Percentiles rank a stretch among this genome's conserved stretches.
Evolutionary conservation across 2,888 invertebrate species (phyloP).

Genomic region (Thecophora atra): DNA sequence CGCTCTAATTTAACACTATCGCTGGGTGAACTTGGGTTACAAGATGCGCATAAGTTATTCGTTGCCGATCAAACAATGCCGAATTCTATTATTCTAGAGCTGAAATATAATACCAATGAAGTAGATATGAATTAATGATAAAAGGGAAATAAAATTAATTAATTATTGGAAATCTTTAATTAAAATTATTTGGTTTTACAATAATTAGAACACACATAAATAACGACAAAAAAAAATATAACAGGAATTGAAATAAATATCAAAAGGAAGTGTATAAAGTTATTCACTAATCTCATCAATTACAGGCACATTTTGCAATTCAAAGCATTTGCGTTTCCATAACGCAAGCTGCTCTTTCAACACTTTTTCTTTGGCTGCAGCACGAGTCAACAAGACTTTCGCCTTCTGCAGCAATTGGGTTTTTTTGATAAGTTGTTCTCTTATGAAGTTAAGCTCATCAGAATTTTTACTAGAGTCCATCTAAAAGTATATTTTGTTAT

Average conservation of each 20-base stretch:
- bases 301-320: conserved; percentile 66
- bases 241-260: not conserved
- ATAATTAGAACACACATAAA: conserved; percentile 22
- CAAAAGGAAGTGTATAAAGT: conserved; percentile 29
- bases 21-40: conserved; percentile 83
- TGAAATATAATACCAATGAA: conserved; percentile 75
- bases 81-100: conserved; percentile 78
- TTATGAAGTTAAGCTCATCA: conserved; percentile 68
- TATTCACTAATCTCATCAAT: conserved; percentile 66
- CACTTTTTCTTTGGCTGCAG: conserved; percentile 73
- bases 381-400: conserved; percentile 72
- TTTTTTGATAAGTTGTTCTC: conserved; percentile 71
- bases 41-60: conserved; percentile 84
- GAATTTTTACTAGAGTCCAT: conserved; percentile 42
- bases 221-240: conserved; percentile 21
- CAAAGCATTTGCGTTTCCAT: conserved; percentile 65
- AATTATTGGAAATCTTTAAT: not conserved
- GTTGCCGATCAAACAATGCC: conserved; percentile 94
- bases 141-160: not conserved
- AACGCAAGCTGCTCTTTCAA: conserved; percentile 68
- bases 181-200: not conserved
- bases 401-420: conserved; percentile 72
- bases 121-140: conserved; percentile 62
- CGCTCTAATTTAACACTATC: conserved; percentile 88
- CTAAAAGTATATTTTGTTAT: conserved; percentile 34